Conservation (phyloP, 2,888 invertebrate genomes). For the Drosophila incognita region DNA sequence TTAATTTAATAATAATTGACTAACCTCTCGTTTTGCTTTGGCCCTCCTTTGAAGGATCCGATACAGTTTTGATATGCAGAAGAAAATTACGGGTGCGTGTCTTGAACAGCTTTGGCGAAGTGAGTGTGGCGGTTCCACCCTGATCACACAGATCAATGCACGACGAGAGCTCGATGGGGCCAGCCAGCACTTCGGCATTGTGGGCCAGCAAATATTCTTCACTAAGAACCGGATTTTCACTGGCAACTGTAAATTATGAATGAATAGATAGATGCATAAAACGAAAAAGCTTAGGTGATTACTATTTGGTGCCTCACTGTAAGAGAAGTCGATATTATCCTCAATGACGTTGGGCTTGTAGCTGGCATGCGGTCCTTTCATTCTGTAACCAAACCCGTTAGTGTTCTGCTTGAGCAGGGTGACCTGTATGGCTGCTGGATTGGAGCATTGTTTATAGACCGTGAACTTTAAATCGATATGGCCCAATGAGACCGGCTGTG, state of each 20-base stretch:
- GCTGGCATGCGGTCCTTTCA: slow-evolving; percentile 84
- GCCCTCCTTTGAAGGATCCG: slow-evolving; percentile 88
- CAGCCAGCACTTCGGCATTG: slow-evolving; percentile 95
- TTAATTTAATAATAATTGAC: slow-evolving; percentile 22
- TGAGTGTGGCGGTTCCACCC: slow-evolving; percentile 93
- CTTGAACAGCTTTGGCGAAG: slow-evolving; percentile 93
- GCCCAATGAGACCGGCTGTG: slow-evolving; percentile 91
- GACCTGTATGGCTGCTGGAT: slow-evolving; percentile 92
- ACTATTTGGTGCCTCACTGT: slow-evolving; percentile 44
- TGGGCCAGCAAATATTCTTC: slow-evolving; percentile 94
- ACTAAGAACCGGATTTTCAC: slow-evolving; percentile 91
- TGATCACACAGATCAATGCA: slow-evolving; percentile 94
- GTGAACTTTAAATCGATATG: slow-evolving; percentile 95
- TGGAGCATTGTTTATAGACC: slow-evolving; percentile 91
- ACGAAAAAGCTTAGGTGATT: background rate
- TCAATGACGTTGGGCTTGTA: slow-evolving; percentile 85
- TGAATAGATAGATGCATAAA: background rate
- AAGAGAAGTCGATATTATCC: slow-evolving; percentile 74
- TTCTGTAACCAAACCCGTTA: slow-evolving; percentile 88
- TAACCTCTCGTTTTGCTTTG: slow-evolving; percentile 84
- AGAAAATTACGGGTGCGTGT: slow-evolving; percentile 92
- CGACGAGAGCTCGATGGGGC: slow-evolving; percentile 92
- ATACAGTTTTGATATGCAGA: slow-evolving; percentile 90
- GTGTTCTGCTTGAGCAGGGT: slow-evolving; percentile 89
- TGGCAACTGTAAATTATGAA: slow-evolving; percentile 68